These are phyloP conservation scores for Crotalus horridus DNA, from an alignment of 2,113 vertebrate genomes.

Conservation along the genomic window DNA sequence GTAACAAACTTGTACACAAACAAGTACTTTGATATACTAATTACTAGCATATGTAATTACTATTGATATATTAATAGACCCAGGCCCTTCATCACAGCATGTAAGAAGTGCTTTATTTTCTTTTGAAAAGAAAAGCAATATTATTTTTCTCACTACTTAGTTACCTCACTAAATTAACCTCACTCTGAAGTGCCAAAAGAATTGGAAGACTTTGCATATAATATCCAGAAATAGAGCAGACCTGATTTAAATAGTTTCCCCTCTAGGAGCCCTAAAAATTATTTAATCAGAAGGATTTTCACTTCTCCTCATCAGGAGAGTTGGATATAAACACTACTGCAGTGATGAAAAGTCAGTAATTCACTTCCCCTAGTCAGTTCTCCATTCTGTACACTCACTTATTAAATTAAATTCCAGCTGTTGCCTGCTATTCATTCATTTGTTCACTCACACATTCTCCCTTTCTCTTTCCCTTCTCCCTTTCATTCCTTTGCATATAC, in stretches of 20 bases:
- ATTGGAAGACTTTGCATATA: not conserved
- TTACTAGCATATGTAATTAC: not conserved
- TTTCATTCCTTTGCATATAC: not conserved
- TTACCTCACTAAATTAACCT: not conserved
- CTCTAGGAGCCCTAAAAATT: constrained; percentile 33
- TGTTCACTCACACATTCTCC: not conserved
- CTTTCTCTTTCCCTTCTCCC: not conserved
- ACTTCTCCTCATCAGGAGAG: constrained; percentile 33
- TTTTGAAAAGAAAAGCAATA: not conserved
- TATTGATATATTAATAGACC: not conserved
- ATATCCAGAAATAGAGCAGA: not conserved
- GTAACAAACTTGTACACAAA: not conserved
- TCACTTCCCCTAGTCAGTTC: constrained; percentile 49
- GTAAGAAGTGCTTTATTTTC: not conserved
- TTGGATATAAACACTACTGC: constrained; percentile 17
- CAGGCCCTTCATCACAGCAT: not conserved
- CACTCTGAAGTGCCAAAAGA: constrained; percentile 1
- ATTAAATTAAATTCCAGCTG: constrained; percentile 61
- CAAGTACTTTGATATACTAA: constrained; percentile 2
- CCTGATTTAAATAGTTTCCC: constrained; percentile 24
- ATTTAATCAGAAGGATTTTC: constrained; percentile 46
- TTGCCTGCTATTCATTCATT: constrained; percentile 37
- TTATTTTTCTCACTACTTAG: not conserved
- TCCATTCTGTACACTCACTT: constrained; percentile 46
- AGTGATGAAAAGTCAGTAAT: constrained; percentile 52